Percentiles rank a stretch among this genome's conserved stretches.
These are phyloP conservation scores for Sebastes itinus DNA, from an alignment of 2,797 vertebrate genomes.

Conservation along the genomic window DNA sequence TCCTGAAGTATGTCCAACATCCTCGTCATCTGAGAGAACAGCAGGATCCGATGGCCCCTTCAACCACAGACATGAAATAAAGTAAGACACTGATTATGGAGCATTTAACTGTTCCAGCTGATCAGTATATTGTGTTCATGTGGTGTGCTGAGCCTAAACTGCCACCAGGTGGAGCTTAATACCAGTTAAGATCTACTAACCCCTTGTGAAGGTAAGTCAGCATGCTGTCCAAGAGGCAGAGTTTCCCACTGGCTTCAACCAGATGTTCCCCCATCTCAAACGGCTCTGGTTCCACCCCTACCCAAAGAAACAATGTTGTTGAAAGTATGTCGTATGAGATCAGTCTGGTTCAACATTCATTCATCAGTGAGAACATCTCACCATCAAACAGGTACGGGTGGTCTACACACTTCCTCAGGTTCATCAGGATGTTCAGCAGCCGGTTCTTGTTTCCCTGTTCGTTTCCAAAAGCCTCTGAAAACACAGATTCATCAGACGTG, in stretches of 20 bases:
- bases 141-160: background rate
- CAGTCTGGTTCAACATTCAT: background rate
- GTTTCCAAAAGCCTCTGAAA: constrained; percentile 88
- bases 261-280: constrained; percentile 95
- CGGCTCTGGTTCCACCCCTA: constrained; percentile 95
- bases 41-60: constrained; percentile 89
- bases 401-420: constrained; percentile 93
- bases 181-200: constrained; percentile 65
- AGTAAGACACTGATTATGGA: background rate
- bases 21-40: constrained; percentile 96
- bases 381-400: constrained; percentile 95
- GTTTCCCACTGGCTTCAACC: constrained; percentile 92
- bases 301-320: background rate
- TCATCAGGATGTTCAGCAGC: constrained; percentile 90
- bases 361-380: constrained; percentile 67
- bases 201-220: constrained; percentile 83
- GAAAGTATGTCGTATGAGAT: background rate
- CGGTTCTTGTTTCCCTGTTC: constrained; percentile 83
- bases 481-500: background rate
- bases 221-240: constrained; percentile 88
- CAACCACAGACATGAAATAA: constrained; percentile 23
- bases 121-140: too few species aligned
- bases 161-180: constrained; percentile 45
- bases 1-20: constrained; percentile 95
- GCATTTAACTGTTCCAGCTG: too few species aligned